A percentile compares a stretch with the other conserved stretches of the same genome.
Evolutionary conservation across 1,140 invertebrate species (phyloP).

Genomic region (Drosophila yakuba): DNA sequence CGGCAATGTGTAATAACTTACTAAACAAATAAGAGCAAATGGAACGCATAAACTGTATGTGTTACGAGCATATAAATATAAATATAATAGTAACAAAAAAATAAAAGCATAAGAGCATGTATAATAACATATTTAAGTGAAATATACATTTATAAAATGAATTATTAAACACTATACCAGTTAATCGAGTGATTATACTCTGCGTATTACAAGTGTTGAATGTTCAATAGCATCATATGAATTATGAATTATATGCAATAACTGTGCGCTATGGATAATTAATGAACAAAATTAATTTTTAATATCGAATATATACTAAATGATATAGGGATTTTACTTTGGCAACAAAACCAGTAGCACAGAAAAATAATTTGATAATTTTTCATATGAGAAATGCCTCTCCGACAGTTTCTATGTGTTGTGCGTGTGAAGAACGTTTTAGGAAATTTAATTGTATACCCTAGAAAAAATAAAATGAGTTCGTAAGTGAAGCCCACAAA

Average conservation of each 20-base stretch:
- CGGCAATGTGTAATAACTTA: conserved; percentile 77
- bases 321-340: conserved; percentile 34
- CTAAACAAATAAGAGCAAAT: conserved; percentile 56
- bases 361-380: conserved; percentile 41
- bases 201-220: conserved; percentile 77
- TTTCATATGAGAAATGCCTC: conserved; percentile 37
- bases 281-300: conserved; percentile 41
- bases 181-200: conserved; percentile 58
- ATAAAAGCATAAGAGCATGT: conserved; percentile 36
- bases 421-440: conserved; percentile 51
- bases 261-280: conserved; percentile 51
- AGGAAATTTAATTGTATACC: conserved; percentile 52
- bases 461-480: conserved; percentile 41
- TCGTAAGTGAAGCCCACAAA: conserved; percentile 43
- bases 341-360: conserved; percentile 32
- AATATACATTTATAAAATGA: conserved; percentile 39
- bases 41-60: conserved; percentile 52
- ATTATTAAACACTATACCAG: conserved; percentile 44
- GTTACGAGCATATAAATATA: conserved; percentile 52
- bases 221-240: conserved; percentile 77
- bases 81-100: background rate
- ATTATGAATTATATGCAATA: conserved; percentile 60
- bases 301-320: conserved; percentile 39
- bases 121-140: conserved; percentile 40
- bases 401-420: conserved; percentile 55